Evolutionary conservation across 2,888 invertebrate genomes (phyloP).

Genomic region (Tenthredo amoena): DNA sequence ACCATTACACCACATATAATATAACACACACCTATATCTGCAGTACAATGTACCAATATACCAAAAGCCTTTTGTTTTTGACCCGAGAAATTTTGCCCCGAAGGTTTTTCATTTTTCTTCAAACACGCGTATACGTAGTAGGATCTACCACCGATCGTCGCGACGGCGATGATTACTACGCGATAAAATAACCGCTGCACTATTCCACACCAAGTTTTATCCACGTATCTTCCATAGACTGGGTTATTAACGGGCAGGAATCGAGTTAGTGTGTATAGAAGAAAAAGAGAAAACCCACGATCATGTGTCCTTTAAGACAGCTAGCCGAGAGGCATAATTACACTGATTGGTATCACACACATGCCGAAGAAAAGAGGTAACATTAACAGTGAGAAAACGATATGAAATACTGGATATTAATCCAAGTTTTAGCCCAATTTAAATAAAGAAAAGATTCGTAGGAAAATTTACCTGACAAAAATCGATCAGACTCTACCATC

Average conservation of each 20-base stretch:
- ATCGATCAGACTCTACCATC: not conserved
- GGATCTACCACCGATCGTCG: not conserved
- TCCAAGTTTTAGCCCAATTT: not conserved
- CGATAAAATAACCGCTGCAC: not conserved
- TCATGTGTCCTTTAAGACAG: not conserved
- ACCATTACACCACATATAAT: not conserved
- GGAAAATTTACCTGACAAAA: not conserved
- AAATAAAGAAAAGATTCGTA: not conserved
- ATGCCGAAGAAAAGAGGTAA: not conserved
- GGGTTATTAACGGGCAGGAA: not conserved
- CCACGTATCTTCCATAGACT: not conserved
- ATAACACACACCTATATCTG: not conserved
- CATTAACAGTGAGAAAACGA: not conserved
- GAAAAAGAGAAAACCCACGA: not conserved
- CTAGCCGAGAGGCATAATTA: constrained; percentile 2
- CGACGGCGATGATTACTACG: not conserved
- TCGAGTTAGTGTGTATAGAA: not conserved
- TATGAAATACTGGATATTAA: not conserved
- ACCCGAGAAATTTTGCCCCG: not conserved
- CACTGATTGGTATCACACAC: not conserved
- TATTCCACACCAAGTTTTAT: not conserved
- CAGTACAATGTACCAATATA: not conserved
- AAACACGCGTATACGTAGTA: not conserved
- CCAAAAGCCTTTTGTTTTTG: not conserved
- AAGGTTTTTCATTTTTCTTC: not conserved